These are phyloP conservation scores for Scomber colias DNA, from an alignment of 2,113 vertebrate species.

Conservation along the genomic window DNA sequence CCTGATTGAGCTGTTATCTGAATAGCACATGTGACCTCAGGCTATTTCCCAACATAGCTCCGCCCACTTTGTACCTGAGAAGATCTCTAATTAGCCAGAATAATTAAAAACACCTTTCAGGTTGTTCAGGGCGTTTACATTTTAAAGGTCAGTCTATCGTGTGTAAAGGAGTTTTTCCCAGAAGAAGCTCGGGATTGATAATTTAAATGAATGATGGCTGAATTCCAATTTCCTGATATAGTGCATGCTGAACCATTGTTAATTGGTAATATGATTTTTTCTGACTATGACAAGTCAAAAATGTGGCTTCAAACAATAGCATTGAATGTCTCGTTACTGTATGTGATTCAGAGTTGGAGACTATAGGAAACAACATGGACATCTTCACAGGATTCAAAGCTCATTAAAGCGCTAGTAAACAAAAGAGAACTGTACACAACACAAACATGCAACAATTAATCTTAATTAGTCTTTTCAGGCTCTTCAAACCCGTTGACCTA, in stretches of 20 bases:
- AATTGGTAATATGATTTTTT: neutral
- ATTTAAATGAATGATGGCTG: neutral
- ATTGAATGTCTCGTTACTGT: no score
- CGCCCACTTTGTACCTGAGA: neutral
- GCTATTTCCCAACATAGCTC: neutral
- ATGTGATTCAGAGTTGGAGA: neutral
- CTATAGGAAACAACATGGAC: no score
- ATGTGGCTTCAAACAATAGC: neutral
- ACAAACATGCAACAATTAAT: no score
- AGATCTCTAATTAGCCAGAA: conserved; percentile 1
- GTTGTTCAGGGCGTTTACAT: neutral
- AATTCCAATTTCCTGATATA: neutral
- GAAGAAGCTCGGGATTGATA: neutral
- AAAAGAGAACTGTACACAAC: no score
- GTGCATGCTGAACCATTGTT: neutral
- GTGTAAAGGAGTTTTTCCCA: neutral
- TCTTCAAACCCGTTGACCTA: neutral
- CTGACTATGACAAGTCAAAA: neutral
- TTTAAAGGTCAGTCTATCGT: neutral
- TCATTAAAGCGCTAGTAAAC: no score
- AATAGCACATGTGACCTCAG: neutral
- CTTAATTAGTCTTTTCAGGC: no score
- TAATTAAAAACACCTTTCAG: neutral
- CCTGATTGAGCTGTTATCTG: neutral
- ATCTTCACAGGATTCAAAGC: no score